A percentile compares a stretch with the other conserved stretches of the same genome.
phyloP scores from a whole-genome alignment of 2,888 invertebrate species.

The Liodrosophila aerea region DNA sequence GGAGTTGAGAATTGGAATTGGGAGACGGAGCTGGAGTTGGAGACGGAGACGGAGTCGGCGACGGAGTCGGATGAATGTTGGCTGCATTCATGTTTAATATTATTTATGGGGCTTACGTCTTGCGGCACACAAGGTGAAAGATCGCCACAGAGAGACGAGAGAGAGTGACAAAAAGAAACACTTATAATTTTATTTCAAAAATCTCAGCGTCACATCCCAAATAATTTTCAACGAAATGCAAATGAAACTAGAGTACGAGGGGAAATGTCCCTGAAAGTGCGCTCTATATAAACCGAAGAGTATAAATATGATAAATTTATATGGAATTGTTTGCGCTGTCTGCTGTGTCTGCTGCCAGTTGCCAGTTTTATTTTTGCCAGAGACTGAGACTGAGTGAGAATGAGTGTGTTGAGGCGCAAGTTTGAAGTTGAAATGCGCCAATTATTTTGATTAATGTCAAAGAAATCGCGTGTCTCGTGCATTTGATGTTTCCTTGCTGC shows the following conservation, averaged over 20 bases:
- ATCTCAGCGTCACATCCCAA: constrained; percentile 79
- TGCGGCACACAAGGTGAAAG: constrained; percentile 41
- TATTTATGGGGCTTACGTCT: constrained; percentile 69
- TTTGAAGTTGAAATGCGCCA: constrained; percentile 72
- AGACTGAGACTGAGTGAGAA: constrained; percentile 54
- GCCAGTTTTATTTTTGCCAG: constrained; percentile 37
- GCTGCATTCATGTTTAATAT: constrained; percentile 72
- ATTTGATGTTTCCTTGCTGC: constrained; percentile 62
- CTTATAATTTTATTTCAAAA: too few species aligned
- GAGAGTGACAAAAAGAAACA: constrained; percentile 42
- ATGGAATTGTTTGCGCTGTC: constrained; percentile 67
- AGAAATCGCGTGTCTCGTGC: constrained; percentile 73
- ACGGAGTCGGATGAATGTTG: constrained; percentile 1
- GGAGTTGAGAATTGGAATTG: constrained; percentile 34
- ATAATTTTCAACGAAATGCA: constrained; percentile 76
- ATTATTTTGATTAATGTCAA: constrained; percentile 77
- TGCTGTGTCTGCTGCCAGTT: constrained; percentile 32
- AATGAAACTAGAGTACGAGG: constrained; percentile 22
- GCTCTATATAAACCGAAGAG: constrained; percentile 12
- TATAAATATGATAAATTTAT: constrained; percentile 77
- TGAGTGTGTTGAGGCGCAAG: constrained; percentile 66
- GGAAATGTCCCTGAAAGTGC: constrained; percentile 13
- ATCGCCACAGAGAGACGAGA: constrained; percentile 57
- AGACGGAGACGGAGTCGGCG: too few species aligned
- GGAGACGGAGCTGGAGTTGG: too few species aligned